Evolutionary conservation across 1,140 invertebrate species (phyloP).

Genomic region (Probaryconus sp.): DNA sequence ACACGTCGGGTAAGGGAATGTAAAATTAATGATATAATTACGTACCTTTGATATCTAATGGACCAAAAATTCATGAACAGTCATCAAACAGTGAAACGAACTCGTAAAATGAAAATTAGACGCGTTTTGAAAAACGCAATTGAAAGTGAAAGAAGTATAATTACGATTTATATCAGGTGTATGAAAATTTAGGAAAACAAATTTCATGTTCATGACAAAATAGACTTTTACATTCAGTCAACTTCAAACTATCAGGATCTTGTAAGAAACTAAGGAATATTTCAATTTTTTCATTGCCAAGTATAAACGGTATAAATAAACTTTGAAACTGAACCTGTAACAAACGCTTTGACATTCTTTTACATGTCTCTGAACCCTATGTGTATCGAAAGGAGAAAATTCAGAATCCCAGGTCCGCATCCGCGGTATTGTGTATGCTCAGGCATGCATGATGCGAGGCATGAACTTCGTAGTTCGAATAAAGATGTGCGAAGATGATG

Average conservation of each 20-base stretch:
- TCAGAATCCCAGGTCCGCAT: conserved; percentile 57
- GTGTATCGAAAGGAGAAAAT: conserved; percentile 47
- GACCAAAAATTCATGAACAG: conserved; percentile 11
- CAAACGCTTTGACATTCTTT: too few relatives aligned
- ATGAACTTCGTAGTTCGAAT: conserved; percentile 59
- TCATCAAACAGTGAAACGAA: background rate
- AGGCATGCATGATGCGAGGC: conserved; percentile 60
- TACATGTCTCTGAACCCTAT: conserved; percentile 1
- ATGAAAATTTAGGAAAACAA: too few relatives aligned
- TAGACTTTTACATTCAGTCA: too few relatives aligned
- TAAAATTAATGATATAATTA: conserved; percentile 46
- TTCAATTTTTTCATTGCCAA: too few relatives aligned
- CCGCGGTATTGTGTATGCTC: conserved; percentile 64
- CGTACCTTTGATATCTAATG: conserved; percentile 32
- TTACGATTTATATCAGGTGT: too few relatives aligned
- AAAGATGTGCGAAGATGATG: conserved; percentile 67
- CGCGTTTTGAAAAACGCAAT: too few relatives aligned
- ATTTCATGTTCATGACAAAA: too few relatives aligned
- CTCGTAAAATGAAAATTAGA: too few relatives aligned
- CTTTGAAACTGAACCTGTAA: background rate
- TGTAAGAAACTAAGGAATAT: too few relatives aligned
- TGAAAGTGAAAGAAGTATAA: too few relatives aligned
- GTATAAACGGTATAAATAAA: too few relatives aligned
- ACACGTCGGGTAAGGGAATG: conserved; percentile 42
- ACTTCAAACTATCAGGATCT: too few relatives aligned